These are phyloP conservation scores for Melanotus villosus DNA, from an alignment of 2,888 invertebrate genomes.

Conservation along the genomic window DNA sequence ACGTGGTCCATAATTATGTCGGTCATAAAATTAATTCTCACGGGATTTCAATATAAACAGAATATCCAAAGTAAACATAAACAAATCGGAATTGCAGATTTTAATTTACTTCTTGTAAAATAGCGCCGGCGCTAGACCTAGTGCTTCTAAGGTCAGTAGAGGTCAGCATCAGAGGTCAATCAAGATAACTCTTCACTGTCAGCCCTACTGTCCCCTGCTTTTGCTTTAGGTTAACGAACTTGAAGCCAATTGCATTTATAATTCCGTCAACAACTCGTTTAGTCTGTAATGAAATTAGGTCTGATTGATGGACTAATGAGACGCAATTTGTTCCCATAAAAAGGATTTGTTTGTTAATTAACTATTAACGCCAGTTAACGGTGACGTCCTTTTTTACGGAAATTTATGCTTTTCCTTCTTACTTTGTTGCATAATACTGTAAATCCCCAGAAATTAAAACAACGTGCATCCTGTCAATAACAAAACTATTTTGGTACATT, in stretches of 20 bases:
- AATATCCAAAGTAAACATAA: no score
- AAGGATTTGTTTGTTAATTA: slow-evolving; percentile 25
- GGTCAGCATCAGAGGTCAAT: slow-evolving; percentile 24
- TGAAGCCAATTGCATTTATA: slow-evolving; percentile 36
- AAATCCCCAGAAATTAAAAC: no score
- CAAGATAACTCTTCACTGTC: slow-evolving; percentile 24
- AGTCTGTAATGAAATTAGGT: slow-evolving; percentile 29
- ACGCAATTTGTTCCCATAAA: slow-evolving; percentile 13
- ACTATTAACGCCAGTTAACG: background rate
- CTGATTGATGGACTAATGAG: slow-evolving; percentile 29
- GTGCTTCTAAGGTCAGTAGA: slow-evolving; percentile 20
- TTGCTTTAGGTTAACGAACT: slow-evolving; percentile 34
- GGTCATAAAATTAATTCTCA: no score
- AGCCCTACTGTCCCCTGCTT: slow-evolving; percentile 18
- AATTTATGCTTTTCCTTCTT: background rate
- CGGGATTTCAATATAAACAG: no score
- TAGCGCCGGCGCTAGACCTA: slow-evolving; percentile 22
- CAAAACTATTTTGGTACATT: no score
- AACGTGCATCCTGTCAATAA: no score
- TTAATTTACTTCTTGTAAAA: slow-evolving; percentile 15
- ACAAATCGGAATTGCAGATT: slow-evolving; percentile 8
- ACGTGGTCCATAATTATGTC: no score
- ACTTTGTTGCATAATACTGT: no score
- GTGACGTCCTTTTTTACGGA: no score
- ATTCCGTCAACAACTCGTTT: slow-evolving; percentile 34